A percentile compares a stretch with the other conserved stretches of the same genome.
Conservation (phyloP, 2,797 vertebrate species). For the Pterois miles region DNA sequence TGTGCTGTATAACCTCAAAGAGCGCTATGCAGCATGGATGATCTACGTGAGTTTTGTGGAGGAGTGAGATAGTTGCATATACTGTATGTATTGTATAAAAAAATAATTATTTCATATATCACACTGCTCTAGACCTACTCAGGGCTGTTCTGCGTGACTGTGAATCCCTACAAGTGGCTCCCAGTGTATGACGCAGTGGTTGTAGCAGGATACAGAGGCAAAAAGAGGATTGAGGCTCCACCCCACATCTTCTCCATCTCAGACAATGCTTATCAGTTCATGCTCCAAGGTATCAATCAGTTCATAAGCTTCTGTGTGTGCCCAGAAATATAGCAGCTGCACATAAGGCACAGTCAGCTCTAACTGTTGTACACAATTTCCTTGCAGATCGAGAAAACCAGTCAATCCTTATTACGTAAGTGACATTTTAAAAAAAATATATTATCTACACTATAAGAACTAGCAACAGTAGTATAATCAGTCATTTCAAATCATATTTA, state of each 20-base stretch:
- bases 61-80: neutral
- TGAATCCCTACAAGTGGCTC: constrained; percentile 94
- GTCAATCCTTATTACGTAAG: constrained; percentile 93
- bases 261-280: constrained; percentile 93
- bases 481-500: neutral
- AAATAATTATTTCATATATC: neutral
- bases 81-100: neutral
- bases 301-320: neutral
- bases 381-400: constrained; percentile 91
- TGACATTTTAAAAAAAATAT: constrained; percentile 31
- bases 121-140: constrained; percentile 91
- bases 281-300: constrained; percentile 86
- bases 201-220: constrained; percentile 88
- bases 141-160: constrained; percentile 91
- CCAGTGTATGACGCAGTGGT: constrained; percentile 89
- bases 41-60: constrained; percentile 82
- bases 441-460: neutral
- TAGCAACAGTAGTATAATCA: neutral
- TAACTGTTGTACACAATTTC: neutral
- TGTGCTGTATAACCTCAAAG: constrained; percentile 96
- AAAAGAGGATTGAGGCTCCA: constrained; percentile 92
- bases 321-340: neutral
- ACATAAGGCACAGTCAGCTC: neutral
- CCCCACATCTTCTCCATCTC: constrained; percentile 97
- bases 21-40: constrained; percentile 95